Base-by-base conservation (phyloP, 2,797 vertebrate species). In the Gymnothorax javanicus region DNA sequence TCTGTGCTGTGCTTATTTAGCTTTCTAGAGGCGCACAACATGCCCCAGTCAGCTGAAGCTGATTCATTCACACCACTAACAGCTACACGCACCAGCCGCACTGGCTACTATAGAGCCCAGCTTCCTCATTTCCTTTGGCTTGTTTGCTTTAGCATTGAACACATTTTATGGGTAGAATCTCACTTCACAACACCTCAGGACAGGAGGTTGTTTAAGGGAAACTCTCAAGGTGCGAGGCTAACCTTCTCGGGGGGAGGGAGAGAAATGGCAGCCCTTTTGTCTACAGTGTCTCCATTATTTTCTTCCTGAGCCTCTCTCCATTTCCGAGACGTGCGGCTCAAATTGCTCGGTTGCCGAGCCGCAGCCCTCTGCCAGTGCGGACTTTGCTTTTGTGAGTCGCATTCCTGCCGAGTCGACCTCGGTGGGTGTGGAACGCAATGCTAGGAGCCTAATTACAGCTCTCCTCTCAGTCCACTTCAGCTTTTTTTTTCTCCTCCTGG, bases 371-470 rank as follows among this genome's bases (percentile, higher is more conserved):
- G 13, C 25, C 7, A 52, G 20, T 27, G 54, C 86, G 17, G 86
- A 25, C 60, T 57, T 90, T 84, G 88, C 89, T 93, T 91, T 92
- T 91, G 86, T 91, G 91, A 91, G 87, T 93, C 87, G 90, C 90
- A 91, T 93, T 92, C 71, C 93, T 92, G 92, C 91, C 91, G 90
- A 89, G 87, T 90, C 62, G 2, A 87, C 85, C 88, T 92, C 85
- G 85, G 85, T 91, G 93, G 93, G 94, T 93, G 94, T 94, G 92
- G 91, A 89, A 93, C 90, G 91, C 91, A 92, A 87, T 89, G 88
- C 86, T 75, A 92, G 91, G 84, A 84, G 91, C 93, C 93, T 94
- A 93, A 95, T 95, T 94, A 93, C 90, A 93, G 90, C 89, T 90
- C 89, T 94, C 93, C 91, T 91, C 92, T 93, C 90, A 91, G 62